These are phyloP conservation scores for Melinaea menophilus DNA, from an alignment of 2,888 invertebrate species.

Conservation along the genomic window DNA sequence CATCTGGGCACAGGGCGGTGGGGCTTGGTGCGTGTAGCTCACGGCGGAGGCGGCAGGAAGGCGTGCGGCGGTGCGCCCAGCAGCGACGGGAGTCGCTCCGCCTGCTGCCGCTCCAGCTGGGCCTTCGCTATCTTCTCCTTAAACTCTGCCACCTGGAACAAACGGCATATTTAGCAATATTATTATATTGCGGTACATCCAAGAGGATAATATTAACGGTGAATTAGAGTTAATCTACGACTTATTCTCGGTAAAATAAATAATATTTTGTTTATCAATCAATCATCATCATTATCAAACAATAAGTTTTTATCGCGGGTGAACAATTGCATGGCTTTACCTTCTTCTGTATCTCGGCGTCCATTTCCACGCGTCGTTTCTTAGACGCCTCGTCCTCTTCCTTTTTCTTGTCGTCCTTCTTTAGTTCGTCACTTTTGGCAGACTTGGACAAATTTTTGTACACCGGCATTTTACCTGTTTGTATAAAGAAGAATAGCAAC, in stretches of 20 bases:
- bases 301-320: too few species aligned
- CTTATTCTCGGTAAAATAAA: too few species aligned
- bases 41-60: constrained; percentile 30
- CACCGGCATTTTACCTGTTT: constrained; percentile 84
- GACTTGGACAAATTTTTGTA: constrained; percentile 76
- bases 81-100: constrained; percentile 39
- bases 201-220: too few species aligned
- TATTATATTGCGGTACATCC: too few species aligned
- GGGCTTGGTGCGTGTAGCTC: constrained; percentile 17
- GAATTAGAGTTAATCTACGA: too few species aligned
- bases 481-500: not conserved
- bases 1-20: constrained; percentile 15
- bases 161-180: not conserved
- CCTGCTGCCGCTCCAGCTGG: constrained; percentile 55
- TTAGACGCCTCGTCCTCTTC: constrained; percentile 62
- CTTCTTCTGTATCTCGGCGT: constrained; percentile 76
- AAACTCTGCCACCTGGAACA: constrained; percentile 63
- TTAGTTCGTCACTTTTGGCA: constrained; percentile 67
- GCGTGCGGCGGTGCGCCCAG: constrained; percentile 35
- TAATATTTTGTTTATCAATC: too few species aligned
- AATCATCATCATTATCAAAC: too few species aligned
- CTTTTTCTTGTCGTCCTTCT: constrained; percentile 63
- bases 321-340: constrained; percentile 35
- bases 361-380: constrained; percentile 72
- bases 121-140: constrained; percentile 70